Percentiles rank a stretch among this genome's conserved stretches.
phyloP scores from a whole-genome alignment of 2,113 vertebrate species.

The Trichomycterus rosablanca region DNA sequence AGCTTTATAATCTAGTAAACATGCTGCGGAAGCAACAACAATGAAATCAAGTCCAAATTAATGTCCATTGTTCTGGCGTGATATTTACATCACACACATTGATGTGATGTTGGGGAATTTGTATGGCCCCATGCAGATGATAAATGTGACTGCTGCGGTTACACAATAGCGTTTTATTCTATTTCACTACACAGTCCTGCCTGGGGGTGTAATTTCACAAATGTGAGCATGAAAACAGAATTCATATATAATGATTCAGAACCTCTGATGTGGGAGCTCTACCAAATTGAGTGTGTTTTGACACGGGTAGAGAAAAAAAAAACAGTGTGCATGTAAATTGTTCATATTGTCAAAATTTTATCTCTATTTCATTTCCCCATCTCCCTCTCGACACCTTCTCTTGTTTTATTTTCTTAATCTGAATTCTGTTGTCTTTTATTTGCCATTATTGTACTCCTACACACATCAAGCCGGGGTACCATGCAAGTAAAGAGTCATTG shows the following conservation, averaged over 20 bases:
- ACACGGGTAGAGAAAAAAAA: constrained; percentile 14
- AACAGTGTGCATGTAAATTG: constrained; percentile 35
- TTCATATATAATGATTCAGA: constrained; percentile 25
- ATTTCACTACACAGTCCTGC: constrained; percentile 53
- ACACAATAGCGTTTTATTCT: constrained; percentile 53
- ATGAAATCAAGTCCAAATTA: too few species aligned
- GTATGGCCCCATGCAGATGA: too few species aligned
- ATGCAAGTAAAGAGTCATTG: constrained; percentile 1
- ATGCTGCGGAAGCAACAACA: too few species aligned
- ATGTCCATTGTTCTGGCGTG: too few species aligned
- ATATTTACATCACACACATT: too few species aligned
- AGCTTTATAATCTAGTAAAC: too few species aligned
- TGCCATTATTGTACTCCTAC: constrained; percentile 6
- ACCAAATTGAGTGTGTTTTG: constrained; percentile 23
- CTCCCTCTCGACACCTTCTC: not conserved
- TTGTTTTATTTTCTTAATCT: not conserved
- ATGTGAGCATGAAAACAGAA: constrained; percentile 33
- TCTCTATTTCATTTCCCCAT: not conserved
- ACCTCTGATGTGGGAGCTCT: constrained; percentile 17
- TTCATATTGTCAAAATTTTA: constrained; percentile 23
- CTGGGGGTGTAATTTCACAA: constrained; percentile 34
- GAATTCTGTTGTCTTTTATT: constrained; percentile 3
- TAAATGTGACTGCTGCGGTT: constrained; percentile 51
- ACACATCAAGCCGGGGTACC: not conserved
- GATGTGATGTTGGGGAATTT: too few species aligned